Evolutionary conservation across 2,797 vertebrate species (phyloP).

Genomic region (Falco rusticolus): DNA sequence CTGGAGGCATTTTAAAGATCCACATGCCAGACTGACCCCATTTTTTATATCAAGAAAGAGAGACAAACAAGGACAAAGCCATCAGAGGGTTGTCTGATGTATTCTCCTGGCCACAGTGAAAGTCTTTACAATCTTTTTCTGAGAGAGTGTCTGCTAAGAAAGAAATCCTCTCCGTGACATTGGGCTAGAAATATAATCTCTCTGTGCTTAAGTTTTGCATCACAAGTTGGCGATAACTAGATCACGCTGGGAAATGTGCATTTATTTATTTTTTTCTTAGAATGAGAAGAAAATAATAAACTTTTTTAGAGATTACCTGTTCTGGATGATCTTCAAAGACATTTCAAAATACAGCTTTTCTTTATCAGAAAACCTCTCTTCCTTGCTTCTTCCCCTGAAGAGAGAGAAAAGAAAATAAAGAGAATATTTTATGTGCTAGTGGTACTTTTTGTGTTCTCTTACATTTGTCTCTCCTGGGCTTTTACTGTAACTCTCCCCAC

Average conservation of each 20-base stretch:
- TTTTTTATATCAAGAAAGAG: constrained; percentile 33
- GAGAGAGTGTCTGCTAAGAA: not conserved
- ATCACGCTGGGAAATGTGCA: not conserved
- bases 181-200: not conserved
- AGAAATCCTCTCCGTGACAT: not conserved
- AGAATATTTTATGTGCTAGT: not conserved
- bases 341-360: not conserved
- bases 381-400: not conserved
- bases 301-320: not conserved
- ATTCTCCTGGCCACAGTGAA: constrained; percentile 22
- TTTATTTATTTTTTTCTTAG: not conserved
- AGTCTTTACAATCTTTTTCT: not conserved
- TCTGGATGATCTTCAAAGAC: not conserved
- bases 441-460: not conserved
- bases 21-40: constrained; percentile 13
- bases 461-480: not conserved
- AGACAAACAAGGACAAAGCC: constrained; percentile 54
- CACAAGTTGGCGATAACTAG: not conserved
- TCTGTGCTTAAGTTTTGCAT: not conserved
- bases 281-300: not conserved
- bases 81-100: constrained; percentile 48
- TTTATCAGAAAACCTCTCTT: not conserved
- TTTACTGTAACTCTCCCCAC: not conserved
- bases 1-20: constrained; percentile 35
- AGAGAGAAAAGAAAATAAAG: not conserved